Evolutionary conservation across 2,797 vertebrate species (phyloP), one percentile per base, ranked within the genome.

Genomic region (Anisognathus igniventris): DNA sequence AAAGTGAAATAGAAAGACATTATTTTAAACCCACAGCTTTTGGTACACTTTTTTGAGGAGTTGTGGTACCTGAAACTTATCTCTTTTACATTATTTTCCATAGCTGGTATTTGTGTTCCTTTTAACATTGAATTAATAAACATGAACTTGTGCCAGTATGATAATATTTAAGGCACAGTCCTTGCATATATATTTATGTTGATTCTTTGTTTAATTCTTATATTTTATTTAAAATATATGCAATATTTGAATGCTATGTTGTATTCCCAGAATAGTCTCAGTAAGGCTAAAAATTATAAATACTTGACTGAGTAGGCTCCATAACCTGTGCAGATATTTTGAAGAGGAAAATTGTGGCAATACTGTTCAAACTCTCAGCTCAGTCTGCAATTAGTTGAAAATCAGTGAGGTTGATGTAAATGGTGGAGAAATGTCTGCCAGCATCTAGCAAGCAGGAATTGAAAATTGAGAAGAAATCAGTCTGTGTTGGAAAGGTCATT

Each of bases 391-490:
- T 64, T 79, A 86, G 23, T 68, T 75, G 64, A 68, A 50, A 88
- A 90, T 64, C 77, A 58, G 48, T 54, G 58, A 79, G 61, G 45
- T 71, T 88, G 65, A 37, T 92, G 73, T 78, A 80, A 77, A 76
- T n/a, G 51, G 57, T 90, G 77, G 45, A 82, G 88, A 91, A 94
- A 82, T 39, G 31, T 47, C 75, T 92, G 67, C 75, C 83, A 73
- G 54, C 62, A 70, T 72, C 66, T 40, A 78, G 53, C 54, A 80
- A 75, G 42, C 76, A 40, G 78, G 79, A 78, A n/a, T 2, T 82
- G 88, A 88, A 93, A 94, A 71, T 25, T 80, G 73, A 84, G 87
- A 88, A 91, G 80, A 95, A 95, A 82, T 81, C 80, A 19, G 90
- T 74, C 84, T 75, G 58, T 74, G 53, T 24, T 79, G 78, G 66